phyloP scores from a whole-genome alignment of 2,113 vertebrate species.

The Nothoprocta pentlandii region DNA sequence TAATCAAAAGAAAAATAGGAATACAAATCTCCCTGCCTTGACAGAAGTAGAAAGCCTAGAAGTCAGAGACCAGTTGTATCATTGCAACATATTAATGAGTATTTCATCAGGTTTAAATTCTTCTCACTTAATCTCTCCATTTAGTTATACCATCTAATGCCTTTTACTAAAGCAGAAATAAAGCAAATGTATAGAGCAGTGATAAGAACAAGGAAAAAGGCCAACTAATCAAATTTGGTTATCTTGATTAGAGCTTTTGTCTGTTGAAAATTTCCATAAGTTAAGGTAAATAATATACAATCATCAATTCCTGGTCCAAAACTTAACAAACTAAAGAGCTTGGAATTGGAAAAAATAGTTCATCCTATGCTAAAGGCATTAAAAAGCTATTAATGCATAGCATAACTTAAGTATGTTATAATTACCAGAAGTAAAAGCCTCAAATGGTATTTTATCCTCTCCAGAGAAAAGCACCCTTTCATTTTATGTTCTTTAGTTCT shows the following conservation, averaged over 20 bases:
- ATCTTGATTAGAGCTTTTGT: neutral
- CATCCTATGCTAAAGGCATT: neutral
- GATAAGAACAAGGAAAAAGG: neutral
- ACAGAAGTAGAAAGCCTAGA: neutral
- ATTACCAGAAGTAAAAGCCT: slow-evolving; percentile 32
- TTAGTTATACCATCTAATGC: slow-evolving; percentile 1
- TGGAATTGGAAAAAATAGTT: neutral
- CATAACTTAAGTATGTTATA: neutral
- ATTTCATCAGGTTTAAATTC: slow-evolving; percentile 13
- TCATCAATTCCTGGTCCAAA: neutral
- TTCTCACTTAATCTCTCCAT: slow-evolving; percentile 4
- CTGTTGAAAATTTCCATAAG: neutral
- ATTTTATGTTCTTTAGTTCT: neutral
- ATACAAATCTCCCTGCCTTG: neutral
- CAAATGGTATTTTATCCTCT: slow-evolving; percentile 16
- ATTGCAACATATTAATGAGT: neutral
- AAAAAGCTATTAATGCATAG: slow-evolving; percentile 30
- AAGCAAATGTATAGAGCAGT: neutral
- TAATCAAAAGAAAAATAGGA: neutral
- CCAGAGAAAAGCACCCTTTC: slow-evolving; percentile 1
- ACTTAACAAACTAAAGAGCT: neutral
- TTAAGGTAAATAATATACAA: neutral
- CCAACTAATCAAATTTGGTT: neutral
- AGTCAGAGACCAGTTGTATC: neutral
- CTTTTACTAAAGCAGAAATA: slow-evolving; percentile 1